These are phyloP conservation scores for Glaucidium brasilianum DNA, from an alignment of 2,113 vertebrate species.

Conservation along the genomic window DNA sequence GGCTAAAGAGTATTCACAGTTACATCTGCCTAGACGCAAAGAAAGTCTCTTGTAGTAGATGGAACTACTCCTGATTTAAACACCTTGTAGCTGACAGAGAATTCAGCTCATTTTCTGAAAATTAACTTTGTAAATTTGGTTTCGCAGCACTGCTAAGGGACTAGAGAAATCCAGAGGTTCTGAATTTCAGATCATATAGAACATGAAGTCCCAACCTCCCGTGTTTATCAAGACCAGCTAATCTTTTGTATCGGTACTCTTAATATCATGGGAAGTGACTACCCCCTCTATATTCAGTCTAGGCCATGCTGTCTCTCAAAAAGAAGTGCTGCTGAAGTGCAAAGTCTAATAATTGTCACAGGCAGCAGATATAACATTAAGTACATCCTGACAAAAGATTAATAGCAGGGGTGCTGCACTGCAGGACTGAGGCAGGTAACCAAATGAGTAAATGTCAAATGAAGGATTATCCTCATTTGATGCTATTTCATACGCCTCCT, in stretches of 20 bases:
- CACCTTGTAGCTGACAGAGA: not conserved
- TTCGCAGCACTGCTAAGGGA: not conserved
- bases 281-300: not conserved
- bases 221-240: not conserved
- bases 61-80: not conserved
- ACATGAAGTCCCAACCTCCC: not conserved
- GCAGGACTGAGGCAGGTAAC: conserved; percentile 47
- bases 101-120: not conserved
- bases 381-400: conserved; percentile 56
- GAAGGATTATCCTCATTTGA: conserved; percentile 57
- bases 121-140: not conserved
- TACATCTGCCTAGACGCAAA: not conserved
- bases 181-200: not conserved
- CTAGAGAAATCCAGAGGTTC: not conserved
- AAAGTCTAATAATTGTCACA: conserved; percentile 50
- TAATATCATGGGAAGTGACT: conserved; percentile 17
- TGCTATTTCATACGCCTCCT: conserved; percentile 4
- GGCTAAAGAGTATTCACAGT: not conserved
- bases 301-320: conserved; percentile 18
- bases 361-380: conserved; percentile 48
- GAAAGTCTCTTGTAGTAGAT: not conserved
- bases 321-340: conserved; percentile 31
- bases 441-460: conserved; percentile 62
- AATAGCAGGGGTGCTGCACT: conserved; percentile 50
- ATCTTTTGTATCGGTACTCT: not conserved